phyloP scores from a whole-genome alignment of 2,113 vertebrate species.

The Corydoras maculifer region DNA sequence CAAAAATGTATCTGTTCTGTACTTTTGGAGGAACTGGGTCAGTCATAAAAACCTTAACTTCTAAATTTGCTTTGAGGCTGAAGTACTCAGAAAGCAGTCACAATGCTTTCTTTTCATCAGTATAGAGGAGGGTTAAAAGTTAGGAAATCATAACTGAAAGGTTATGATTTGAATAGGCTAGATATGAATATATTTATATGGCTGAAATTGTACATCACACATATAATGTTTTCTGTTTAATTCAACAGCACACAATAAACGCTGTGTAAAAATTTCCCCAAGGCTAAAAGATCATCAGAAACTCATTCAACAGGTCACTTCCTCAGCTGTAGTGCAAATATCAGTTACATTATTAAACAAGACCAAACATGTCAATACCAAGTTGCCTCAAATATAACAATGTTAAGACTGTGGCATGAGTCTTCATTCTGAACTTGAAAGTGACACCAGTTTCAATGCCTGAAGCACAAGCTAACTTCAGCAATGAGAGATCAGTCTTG shows the following conservation, averaged over 20 bases:
- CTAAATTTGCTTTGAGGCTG: constrained; percentile 42
- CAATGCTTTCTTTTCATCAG: constrained; percentile 52
- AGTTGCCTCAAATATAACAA: background rate
- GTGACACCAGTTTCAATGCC: constrained; percentile 33
- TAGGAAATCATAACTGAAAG: constrained; percentile 45
- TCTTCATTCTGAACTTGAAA: constrained; percentile 11
- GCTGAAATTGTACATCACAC: background rate
- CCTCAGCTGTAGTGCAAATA: background rate
- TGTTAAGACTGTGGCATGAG: background rate
- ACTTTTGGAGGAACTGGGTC: constrained; percentile 6
- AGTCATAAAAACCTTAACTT: constrained; percentile 40
- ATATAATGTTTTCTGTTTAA: no score
- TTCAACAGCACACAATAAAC: no score
- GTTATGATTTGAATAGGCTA: background rate
- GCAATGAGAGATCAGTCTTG: constrained; percentile 50
- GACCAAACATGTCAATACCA: background rate
- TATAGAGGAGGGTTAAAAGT: constrained; percentile 34
- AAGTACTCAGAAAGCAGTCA: constrained; percentile 44
- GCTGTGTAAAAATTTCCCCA: no score
- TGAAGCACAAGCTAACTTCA: constrained; percentile 37
- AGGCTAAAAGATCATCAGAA: background rate
- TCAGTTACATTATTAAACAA: constrained; percentile 1
- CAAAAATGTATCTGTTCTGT: background rate
- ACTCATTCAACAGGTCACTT: background rate
- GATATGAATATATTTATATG: no score